Conservation (phyloP, 2,888 invertebrate species). For the Cactoblastis cactorum region DNA sequence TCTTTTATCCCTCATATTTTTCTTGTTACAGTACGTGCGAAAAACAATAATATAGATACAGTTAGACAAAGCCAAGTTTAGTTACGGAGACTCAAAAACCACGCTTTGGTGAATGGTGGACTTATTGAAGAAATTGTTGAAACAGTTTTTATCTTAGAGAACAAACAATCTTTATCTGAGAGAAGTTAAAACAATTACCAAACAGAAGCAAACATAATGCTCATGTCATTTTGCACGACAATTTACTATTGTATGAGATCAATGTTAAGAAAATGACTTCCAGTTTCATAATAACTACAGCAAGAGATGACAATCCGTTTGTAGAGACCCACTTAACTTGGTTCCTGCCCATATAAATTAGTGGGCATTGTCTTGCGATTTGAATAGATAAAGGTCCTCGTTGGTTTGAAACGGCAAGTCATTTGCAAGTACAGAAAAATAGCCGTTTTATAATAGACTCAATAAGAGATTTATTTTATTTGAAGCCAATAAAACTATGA, state of each 20-base stretch:
- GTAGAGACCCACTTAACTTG: conserved; percentile 34
- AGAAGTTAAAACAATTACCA: neutral
- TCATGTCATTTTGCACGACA: neutral
- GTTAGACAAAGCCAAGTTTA: too few species aligned
- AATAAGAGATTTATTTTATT: neutral
- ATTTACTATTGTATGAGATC: conserved; percentile 19
- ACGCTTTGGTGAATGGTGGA: too few species aligned
- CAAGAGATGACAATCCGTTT: conserved; percentile 36
- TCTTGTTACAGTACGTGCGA: conserved; percentile 4
- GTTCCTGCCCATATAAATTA: conserved; percentile 46
- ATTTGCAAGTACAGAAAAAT: conserved; percentile 21
- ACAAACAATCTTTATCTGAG: too few species aligned
- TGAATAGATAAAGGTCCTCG: conserved; percentile 39
- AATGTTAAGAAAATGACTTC: conserved; percentile 36
- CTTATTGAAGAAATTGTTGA: too few species aligned
- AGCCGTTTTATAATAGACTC: too few species aligned
- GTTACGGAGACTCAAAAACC: too few species aligned
- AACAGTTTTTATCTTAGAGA: too few species aligned
- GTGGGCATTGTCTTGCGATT: conserved; percentile 46
- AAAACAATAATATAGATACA: conserved; percentile 6
- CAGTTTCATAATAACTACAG: conserved; percentile 35
- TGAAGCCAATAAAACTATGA: neutral
- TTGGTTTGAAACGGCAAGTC: conserved; percentile 40
- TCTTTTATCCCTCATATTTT: neutral
- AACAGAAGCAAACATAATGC: neutral